A percentile compares a stretch with the other conserved stretches of the same genome.
phyloP scores from a whole-genome alignment of 1,140 invertebrate genomes.

The Stegodyphus mimosarum region DNA sequence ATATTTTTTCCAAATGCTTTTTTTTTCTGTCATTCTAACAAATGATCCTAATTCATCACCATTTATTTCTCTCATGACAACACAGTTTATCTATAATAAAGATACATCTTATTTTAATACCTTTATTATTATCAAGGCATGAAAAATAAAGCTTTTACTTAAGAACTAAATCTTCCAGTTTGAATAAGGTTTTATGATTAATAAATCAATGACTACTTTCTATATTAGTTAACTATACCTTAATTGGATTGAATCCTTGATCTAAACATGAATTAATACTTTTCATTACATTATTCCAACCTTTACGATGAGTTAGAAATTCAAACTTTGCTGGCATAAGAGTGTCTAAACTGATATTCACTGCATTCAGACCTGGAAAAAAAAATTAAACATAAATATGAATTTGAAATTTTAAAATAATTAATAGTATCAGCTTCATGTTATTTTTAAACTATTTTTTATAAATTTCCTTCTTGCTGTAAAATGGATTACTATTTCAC shows the following conservation, averaged over 20 bases:
- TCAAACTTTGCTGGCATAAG: constrained; percentile 88
- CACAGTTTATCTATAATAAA: constrained; percentile 74
- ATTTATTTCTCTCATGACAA: constrained; percentile 86
- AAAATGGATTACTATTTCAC: no score
- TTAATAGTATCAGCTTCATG: no score
- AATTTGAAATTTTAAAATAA: no score
- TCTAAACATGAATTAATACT: constrained; percentile 88
- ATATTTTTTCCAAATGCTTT: constrained; percentile 65
- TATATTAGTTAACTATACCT: constrained; percentile 80
- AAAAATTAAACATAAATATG: no score
- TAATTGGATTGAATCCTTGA: constrained; percentile 84
- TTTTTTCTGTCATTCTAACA: constrained; percentile 84
- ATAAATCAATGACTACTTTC: no score
- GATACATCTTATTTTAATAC: no score
- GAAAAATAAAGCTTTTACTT: no score
- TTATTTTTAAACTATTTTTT: no score
- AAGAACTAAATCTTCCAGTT: no score
- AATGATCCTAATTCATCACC: constrained; percentile 95
- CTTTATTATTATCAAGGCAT: no score
- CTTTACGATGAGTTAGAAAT: constrained; percentile 84
- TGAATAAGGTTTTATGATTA: no score
- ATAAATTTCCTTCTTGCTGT: no score
- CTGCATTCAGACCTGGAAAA: constrained; percentile 84
- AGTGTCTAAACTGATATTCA: constrained; percentile 98
- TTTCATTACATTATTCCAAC: constrained; percentile 85